Evolutionary conservation across 1,140 invertebrate species (phyloP).

Genomic region (Drosophila pachea): DNA sequence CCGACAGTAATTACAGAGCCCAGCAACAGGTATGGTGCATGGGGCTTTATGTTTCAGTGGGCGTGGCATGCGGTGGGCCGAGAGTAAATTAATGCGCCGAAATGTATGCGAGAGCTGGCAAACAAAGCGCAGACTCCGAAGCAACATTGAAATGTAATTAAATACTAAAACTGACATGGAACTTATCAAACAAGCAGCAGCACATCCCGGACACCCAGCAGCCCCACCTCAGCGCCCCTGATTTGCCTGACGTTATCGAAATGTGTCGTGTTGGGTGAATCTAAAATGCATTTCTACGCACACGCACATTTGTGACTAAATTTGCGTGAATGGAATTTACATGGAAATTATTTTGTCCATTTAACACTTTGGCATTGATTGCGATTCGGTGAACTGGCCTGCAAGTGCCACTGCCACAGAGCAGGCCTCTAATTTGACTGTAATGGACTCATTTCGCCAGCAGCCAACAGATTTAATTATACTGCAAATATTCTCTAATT

Average conservation of each 20-base stretch:
- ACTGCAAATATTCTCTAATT: conserved; percentile 21
- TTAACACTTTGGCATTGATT: conserved; percentile 56
- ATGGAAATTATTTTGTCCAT: conserved; percentile 60
- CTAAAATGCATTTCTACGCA: conserved; percentile 63
- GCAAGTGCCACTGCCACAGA: conserved; percentile 37
- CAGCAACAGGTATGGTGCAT: conserved; percentile 50
- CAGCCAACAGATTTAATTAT: conserved; percentile 56
- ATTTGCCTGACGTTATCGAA: conserved; percentile 60
- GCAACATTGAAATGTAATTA: conserved; percentile 77
- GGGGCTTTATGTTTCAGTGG: neutral
- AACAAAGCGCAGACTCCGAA: conserved; percentile 42
- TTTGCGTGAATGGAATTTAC: conserved; percentile 36
- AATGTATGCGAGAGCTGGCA: conserved; percentile 39
- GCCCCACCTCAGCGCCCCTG: neutral
- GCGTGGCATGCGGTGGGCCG: conserved; percentile 4
- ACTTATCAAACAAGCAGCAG: conserved; percentile 40
- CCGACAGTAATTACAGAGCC: neutral
- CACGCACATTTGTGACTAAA: conserved; percentile 1
- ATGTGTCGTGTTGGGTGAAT: conserved; percentile 71
- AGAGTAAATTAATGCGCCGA: conserved; percentile 53
- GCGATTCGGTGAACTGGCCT: neutral
- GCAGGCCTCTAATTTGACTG: conserved; percentile 51
- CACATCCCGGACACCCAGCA: conserved; percentile 10
- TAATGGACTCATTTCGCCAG: conserved; percentile 60
- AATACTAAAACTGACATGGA: conserved; percentile 67